phyloP scores from a whole-genome alignment of 2,888 invertebrate genomes.

The Cataglyphis albicans region DNA sequence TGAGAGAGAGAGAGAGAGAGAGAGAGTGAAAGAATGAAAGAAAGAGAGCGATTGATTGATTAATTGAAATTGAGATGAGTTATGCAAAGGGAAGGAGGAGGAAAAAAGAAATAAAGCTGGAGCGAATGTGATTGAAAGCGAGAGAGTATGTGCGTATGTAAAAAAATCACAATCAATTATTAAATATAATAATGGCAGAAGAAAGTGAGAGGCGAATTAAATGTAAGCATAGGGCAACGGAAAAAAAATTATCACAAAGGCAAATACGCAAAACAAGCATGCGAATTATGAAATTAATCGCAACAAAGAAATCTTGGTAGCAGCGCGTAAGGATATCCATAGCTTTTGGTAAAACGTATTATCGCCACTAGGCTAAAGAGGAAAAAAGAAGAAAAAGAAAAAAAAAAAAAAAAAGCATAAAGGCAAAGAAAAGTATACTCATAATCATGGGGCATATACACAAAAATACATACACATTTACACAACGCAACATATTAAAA shows the following conservation, averaged over 20 bases:
- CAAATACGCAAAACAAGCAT: constrained; percentile 45
- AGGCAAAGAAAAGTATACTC: constrained; percentile 57
- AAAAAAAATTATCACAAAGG: constrained; percentile 46
- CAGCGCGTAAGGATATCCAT: constrained; percentile 81
- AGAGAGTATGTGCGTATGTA: constrained; percentile 59
- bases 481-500: constrained; percentile 42
- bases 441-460: constrained; percentile 46
- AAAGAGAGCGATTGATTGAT: constrained; percentile 26
- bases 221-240: constrained; percentile 63
- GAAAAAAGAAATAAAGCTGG: constrained; percentile 9
- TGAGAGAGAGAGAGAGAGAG: not conserved
- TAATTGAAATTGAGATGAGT: not conserved
- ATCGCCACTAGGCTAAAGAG: constrained; percentile 80
- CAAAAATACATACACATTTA: constrained; percentile 58
- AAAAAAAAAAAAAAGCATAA: constrained; percentile 55
- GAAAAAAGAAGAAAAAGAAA: constrained; percentile 42
- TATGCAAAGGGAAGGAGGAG: not conserved
- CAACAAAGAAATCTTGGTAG: constrained; percentile 78
- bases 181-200: constrained; percentile 76
- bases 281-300: constrained; percentile 68
- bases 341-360: constrained; percentile 83
- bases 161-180: constrained; percentile 82
- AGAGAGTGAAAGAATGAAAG: not conserved
- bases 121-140: constrained; percentile 33
- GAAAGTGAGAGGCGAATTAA: constrained; percentile 63